Base-by-base conservation (phyloP, 1,140 invertebrate genomes). In the Drosophila arawakana region DNA sequence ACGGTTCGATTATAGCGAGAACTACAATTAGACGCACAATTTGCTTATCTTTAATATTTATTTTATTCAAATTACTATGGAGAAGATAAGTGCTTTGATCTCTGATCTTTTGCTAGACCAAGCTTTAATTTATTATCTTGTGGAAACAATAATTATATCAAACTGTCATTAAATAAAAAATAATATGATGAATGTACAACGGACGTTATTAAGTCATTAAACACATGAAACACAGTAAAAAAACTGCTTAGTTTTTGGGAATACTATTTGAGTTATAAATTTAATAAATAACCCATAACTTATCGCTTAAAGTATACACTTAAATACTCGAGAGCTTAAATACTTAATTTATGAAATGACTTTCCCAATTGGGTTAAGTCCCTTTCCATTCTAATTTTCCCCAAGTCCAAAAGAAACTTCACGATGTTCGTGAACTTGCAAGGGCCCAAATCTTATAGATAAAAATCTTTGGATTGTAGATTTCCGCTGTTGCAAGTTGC, bases 401-500 rank as follows among this genome's bases (percentile, higher is more conserved):
- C 44, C 21, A 46, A 34, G 25, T 30, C 49, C 44, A 57, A 46
- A 21, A 52, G 11, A 68, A 52, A 59, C 9, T 13, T 30, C 44
- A 55, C 30, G 57, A 37, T 35, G 7, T 63, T 70, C 71, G 49
- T 73, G 49, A 61, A 52, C 65, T 55, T 55, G 55, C 63, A 62
- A 85, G 65, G 69, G 67, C 49, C 61, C 70, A 59, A 77, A 68
- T 73, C 75, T 58, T n/a, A 50, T 52, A 73, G 80, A 80, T 76
- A 84, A 62, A 37, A 49, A 80, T 84, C 59, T 11, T 35, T n/a
- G 59, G 57, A 57, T 63, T 47, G 60, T 65, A 18, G 69, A 80
- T 80, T 88, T 86, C 82, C 83, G 80, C 47, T 81, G 81, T 70
- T 69, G 47, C 71, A 66, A 62, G 52, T 70, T 69, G 47, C 71